These are phyloP conservation scores for Umimayanthus chanpuru DNA, from an alignment of 92 coral and sea anemone genomes.

Conservation along the genomic window DNA sequence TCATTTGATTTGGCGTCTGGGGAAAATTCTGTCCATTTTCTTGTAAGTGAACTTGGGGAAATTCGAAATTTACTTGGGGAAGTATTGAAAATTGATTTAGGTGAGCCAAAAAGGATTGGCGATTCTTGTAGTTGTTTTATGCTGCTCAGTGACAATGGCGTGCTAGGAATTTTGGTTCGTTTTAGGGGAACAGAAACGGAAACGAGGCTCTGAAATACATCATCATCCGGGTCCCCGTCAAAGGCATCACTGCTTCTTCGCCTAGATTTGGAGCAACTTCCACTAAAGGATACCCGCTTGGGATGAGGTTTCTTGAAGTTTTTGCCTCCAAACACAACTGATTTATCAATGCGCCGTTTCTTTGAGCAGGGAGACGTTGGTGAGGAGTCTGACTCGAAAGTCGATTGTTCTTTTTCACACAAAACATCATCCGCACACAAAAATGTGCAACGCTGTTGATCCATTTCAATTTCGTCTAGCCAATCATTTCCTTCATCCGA, in stretches of 20 bases:
- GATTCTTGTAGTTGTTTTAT: slow-evolving; percentile 87
- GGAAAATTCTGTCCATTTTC: slow-evolving; percentile 44
- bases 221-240: slow-evolving; percentile 62
- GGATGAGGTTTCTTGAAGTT: slow-evolving; percentile 25
- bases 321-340: slow-evolving; percentile 60
- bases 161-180: slow-evolving; percentile 54
- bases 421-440: slow-evolving; percentile 14
- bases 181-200: slow-evolving; percentile 38
- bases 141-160: slow-evolving; percentile 83
- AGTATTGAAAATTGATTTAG: slow-evolving; percentile 34
- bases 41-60: slow-evolving; percentile 46
- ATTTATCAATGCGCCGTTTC: slow-evolving; percentile 64
- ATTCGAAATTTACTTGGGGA: slow-evolving; percentile 43
- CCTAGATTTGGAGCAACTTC: slow-evolving; percentile 20
- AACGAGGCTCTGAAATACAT: slow-evolving; percentile 59
- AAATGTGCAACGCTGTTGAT: slow-evolving; percentile 6
- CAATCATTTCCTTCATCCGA: slow-evolving; percentile 62
- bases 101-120: slow-evolving; percentile 65
- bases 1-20: slow-evolving; percentile 17
- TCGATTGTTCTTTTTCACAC: slow-evolving; percentile 15
- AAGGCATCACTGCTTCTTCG: slow-evolving; percentile 56
- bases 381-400: neutral
- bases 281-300: slow-evolving; percentile 5
- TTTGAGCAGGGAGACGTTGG: slow-evolving; percentile 38
- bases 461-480: slow-evolving; percentile 54